Evolutionary conservation across 2,113 vertebrate species (phyloP).

Genomic region (Noctilio leporinus): DNA sequence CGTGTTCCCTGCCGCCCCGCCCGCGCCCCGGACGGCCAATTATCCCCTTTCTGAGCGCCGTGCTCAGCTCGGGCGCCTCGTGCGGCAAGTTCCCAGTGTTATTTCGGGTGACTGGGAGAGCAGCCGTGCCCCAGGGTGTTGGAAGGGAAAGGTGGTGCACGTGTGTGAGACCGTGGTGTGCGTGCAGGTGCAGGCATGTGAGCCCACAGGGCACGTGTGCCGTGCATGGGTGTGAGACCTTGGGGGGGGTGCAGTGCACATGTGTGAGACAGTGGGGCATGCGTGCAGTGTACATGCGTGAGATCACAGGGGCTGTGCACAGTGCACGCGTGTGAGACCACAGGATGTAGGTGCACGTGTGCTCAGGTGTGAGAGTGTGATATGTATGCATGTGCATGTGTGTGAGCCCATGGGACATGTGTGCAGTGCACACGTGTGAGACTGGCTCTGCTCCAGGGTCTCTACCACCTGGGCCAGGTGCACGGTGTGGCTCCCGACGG

Average conservation of each 20-base stretch:
- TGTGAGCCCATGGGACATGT: accelerated
- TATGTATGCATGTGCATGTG: neutral
- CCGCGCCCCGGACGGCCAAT: neutral
- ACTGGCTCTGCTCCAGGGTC: accelerated
- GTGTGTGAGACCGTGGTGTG: neutral
- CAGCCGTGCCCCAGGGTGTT: accelerated
- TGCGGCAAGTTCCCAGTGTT: accelerated
- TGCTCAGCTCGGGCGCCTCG: neutral
- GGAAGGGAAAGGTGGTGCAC: neutral
- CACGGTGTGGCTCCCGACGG: accelerated
- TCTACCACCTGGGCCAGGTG: neutral
- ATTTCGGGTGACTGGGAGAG: neutral
- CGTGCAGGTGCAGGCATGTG: neutral
- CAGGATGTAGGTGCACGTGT: neutral
- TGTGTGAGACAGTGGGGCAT: neutral
- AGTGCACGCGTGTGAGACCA: too few relatives aligned
- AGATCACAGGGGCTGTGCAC: neutral
- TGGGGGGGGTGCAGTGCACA: neutral
- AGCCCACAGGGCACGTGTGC: accelerated
- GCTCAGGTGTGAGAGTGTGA: neutral
- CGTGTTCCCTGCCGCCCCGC: accelerated
- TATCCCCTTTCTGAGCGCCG: neutral
- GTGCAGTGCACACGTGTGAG: too few relatives aligned
- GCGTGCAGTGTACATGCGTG: neutral
- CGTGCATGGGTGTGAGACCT: too few relatives aligned